Evolutionary conservation across 2,113 vertebrate species (phyloP).

Genomic region (Xyrauchen texanus): DNA sequence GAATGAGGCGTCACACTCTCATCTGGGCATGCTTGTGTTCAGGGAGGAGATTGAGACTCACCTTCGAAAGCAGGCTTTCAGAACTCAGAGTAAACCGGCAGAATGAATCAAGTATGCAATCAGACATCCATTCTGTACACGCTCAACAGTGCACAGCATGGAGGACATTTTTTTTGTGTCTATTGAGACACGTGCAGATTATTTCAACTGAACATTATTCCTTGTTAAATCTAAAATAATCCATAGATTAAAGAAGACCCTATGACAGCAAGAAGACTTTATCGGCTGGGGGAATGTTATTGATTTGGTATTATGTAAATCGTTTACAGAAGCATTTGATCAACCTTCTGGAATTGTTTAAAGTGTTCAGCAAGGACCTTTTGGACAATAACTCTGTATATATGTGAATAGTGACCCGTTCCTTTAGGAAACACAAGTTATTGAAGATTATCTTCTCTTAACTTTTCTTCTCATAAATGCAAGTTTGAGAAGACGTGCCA

Average conservation of each 20-base stretch:
- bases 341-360: too few species aligned
- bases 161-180: neutral
- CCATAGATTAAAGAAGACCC: conserved; percentile 6
- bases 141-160: too few species aligned
- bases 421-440: neutral
- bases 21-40: conserved; percentile 98
- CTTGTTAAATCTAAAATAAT: neutral
- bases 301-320: neutral
- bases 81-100: conserved; percentile 82
- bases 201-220: conserved; percentile 10
- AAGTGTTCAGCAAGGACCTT: too few species aligned
- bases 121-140: too few species aligned
- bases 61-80: conserved; percentile 93
- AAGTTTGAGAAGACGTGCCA: neutral
- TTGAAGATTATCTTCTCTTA: neutral
- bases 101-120: conserved; percentile 60
- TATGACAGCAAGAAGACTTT: neutral
- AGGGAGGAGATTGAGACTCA: conserved; percentile 93
- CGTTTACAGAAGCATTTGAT: neutral
- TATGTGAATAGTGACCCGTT: neutral
- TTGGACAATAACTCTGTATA: neutral
- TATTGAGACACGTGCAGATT: neutral
- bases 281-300: neutral
- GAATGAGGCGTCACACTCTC: conserved; percentile 97
- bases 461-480: neutral